phyloP scores from a whole-genome alignment of 2,113 vertebrate genomes.

The Canis aureus region DNA sequence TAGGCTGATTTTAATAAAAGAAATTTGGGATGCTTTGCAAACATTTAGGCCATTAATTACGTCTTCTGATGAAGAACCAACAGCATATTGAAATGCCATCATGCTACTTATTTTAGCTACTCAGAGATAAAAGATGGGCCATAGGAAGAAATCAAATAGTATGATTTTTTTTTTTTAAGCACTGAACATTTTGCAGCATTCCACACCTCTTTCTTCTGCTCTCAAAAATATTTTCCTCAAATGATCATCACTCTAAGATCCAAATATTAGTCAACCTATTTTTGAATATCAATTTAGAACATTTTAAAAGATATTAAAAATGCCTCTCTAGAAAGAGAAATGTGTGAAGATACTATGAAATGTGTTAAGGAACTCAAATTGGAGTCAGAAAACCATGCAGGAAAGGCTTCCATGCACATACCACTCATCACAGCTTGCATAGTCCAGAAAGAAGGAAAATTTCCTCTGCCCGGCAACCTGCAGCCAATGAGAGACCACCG shows the following conservation, averaged over 20 bases:
- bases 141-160: not conserved
- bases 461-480: not conserved
- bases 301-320: not conserved
- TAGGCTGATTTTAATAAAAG: not conserved
- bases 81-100: not conserved
- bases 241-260: slow-evolving; percentile 22
- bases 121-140: not conserved
- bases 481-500: not conserved
- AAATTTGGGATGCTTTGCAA: not conserved
- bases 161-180: not conserved
- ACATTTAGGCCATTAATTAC: not conserved
- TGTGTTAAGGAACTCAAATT: not conserved
- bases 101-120: not conserved
- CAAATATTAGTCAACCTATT: not conserved
- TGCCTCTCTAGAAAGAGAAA: not conserved
- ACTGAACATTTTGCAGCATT: not conserved
- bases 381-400: not conserved
- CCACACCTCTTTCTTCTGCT: not conserved
- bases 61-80: not conserved
- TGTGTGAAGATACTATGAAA: not conserved
- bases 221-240: slow-evolving; percentile 54
- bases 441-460: not conserved
- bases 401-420: not conserved
- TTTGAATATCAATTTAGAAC: not conserved
- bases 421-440: not conserved